Evolutionary conservation across 2,797 vertebrate species (phyloP), one percentile per base, ranked within the genome.

Genomic region (Borostomias antarcticus): DNA sequence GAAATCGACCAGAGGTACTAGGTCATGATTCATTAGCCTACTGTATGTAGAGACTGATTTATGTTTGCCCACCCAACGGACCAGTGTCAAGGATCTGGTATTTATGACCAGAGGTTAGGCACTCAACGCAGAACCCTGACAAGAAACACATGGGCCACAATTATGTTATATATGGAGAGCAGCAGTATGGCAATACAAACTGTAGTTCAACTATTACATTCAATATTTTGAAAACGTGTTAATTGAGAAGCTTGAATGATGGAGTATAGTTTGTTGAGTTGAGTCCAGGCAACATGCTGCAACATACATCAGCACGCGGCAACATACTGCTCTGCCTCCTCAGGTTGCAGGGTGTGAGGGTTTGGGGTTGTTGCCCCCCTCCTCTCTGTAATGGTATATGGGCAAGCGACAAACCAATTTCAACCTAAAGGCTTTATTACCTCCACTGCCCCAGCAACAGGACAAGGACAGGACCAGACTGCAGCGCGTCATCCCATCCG

Each of bases 251-350:
- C 59, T 62, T 73, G 50, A 75, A 58, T 69, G 76, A 78, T 85
- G 64, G 75, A 79, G 82, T 72, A 74, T 77, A 81, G 78, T 83
- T 75, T 1, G 29, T 30, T 33, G 77, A 72, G 71, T 59, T 68
- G 68, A 74, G 69, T 83, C 75, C 60, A 66, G 74, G 73, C 75
- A 76, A 73, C 82, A 83, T 70, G 79, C 23, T 61, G 72, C 72
- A n/a, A n/a, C n/a, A n/a, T n/a, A n/a, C n/a, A n/a, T n/a, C n/a
- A n/a, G n/a, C n/a, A n/a, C n/a, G n/a, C n/a, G n/a, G n/a, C n/a
- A n/a, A n/a, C n/a, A n/a, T n/a, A n/a, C 75, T 70, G 59, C 76
- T 91, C 79, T 6, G 60, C 79, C 90, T 91, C 87, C 86, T 75
- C 0, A 11, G 6, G 48, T 10, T 11, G 45, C 11, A 2, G 73